Conservation (phyloP, 2,888 invertebrate species). For the Sarcophaga caerulescens region DNA sequence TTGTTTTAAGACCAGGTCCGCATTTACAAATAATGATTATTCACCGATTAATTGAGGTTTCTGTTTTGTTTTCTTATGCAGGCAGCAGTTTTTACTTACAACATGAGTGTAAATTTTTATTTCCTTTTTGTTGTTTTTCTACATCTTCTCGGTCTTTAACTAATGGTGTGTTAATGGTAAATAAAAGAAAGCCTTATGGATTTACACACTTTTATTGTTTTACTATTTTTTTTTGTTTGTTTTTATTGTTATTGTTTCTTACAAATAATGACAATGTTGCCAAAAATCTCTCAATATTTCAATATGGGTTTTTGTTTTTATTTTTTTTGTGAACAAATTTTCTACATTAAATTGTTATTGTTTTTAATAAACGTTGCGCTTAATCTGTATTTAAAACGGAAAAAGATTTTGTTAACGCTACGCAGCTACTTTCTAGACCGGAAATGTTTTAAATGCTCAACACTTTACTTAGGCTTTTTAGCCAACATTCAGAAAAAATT, state of each 20-base stretch:
- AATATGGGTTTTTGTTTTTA: too few species aligned
- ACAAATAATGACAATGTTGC: neutral
- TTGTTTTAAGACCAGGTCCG: neutral
- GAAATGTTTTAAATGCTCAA: constrained; percentile 9
- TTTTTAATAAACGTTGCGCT: neutral
- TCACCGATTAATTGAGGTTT: constrained; percentile 16
- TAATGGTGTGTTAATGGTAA: constrained; percentile 39
- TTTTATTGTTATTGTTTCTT: neutral
- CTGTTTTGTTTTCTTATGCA: neutral
- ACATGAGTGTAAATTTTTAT: neutral
- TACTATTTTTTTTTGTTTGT: constrained; percentile 5
- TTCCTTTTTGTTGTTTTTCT: neutral
- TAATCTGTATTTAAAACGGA: neutral
- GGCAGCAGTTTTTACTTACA: too few species aligned
- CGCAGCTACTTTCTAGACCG: constrained; percentile 3
- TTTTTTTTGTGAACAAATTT: neutral
- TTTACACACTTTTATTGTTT: constrained; percentile 7
- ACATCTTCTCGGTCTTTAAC: neutral
- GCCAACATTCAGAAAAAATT: too few species aligned
- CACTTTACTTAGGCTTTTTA: too few species aligned
- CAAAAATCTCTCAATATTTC: too few species aligned
- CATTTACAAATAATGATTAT: constrained; percentile 34
- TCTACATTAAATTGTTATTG: neutral
- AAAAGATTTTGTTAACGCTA: too few species aligned
- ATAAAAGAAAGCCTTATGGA: neutral